Evolutionary conservation across 1,140 invertebrate species (phyloP), one percentile per base, ranked within the genome.

Genomic region (Orius insidiosus): DNA sequence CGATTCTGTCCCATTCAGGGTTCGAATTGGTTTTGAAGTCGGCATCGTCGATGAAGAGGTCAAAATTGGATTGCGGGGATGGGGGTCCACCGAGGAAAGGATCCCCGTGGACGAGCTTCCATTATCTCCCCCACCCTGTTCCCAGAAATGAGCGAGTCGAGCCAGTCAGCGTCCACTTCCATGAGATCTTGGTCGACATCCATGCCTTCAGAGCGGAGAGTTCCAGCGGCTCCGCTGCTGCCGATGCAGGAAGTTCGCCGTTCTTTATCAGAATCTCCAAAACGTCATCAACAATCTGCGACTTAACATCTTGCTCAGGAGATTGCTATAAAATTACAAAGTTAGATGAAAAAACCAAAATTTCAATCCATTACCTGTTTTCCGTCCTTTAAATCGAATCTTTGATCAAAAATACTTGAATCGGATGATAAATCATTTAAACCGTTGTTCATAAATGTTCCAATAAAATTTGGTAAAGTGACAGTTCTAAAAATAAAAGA

Each of bases 181-280:
- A 66, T 62, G 24, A 65, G 49, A 46, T 64, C 63, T 34, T 64
- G 61, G 1, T 64, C 50, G 38, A 65, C 62, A 59, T 54, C 63
- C 60, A 58, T 55, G 35, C 56, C 59, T n/a, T n/a, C 1, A 57
- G 45, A 1, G 57, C 56, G 19, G 59, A 56, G 5, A 51, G 47
- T 10, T 44, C 43, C 13, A 52, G 48, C 19, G 45, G 42, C 43
- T 85, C 80, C 47, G 77, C 75, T 5, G 81, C 85, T 1, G 83
- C 84, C 56, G 85, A 90, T 1, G 87, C 76, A 1, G 87, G 85
- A 13, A 94, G 59, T 58, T 94, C 89, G 36, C 89, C 89, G 60
- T 88, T 89, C 60, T 89, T 81, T 13, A 94, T 92, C 0, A 95
- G 68, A 55, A 95, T 93, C 58, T 94, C 88, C n/a, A 96, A 61